Evolutionary conservation across 2,797 vertebrate species (phyloP).

Genomic region (Sebastes itinus): DNA sequence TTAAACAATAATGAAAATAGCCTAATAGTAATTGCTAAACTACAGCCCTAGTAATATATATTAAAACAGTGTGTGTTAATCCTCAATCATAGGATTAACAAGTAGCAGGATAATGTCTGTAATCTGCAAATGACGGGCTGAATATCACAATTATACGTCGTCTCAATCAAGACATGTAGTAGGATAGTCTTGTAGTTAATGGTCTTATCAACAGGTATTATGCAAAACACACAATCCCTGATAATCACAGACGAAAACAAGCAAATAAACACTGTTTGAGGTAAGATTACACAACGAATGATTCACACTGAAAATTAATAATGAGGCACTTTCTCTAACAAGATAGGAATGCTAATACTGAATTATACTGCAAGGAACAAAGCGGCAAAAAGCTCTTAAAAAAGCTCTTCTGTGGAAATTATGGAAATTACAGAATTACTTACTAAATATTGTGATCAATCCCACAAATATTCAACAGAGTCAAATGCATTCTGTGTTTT

Average conservation of each 20-base stretch:
- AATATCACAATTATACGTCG: neutral
- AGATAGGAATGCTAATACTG: constrained; percentile 5
- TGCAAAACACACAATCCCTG: constrained; percentile 17
- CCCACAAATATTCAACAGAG: neutral
- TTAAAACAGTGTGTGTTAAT: neutral
- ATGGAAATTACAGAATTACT: constrained; percentile 17
- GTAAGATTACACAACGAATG: neutral
- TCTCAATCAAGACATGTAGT: neutral
- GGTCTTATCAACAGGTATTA: constrained; percentile 56
- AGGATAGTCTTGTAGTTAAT: neutral
- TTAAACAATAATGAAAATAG: neutral
- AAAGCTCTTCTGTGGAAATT: constrained; percentile 1
- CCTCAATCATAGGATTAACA: neutral
- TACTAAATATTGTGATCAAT: neutral
- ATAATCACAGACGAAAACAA: neutral
- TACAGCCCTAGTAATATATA: neutral
- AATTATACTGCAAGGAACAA: constrained; percentile 17
- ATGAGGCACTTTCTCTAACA: constrained; percentile 16
- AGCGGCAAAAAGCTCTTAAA: neutral
- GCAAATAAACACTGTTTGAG: constrained; percentile 4
- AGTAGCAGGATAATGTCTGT: neutral
- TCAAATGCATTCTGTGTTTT: neutral
- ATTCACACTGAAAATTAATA: constrained; percentile 6
- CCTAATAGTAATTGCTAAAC: neutral
- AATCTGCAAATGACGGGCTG: neutral